Evolutionary conservation across 1,140 invertebrate genomes (phyloP).

Genomic region (Pantala flavescens): DNA sequence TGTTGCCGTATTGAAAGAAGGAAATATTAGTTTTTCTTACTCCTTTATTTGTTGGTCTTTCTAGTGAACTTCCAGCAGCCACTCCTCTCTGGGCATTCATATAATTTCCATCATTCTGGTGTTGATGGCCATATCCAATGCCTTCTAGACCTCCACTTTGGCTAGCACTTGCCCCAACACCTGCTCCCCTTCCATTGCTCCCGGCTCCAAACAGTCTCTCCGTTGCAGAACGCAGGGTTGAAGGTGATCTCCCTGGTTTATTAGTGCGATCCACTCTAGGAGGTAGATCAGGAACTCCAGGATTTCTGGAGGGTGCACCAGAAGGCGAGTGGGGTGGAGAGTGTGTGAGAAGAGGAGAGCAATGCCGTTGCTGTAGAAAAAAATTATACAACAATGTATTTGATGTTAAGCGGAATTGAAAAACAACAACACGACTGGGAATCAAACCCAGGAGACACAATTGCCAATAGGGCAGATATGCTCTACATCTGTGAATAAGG

Average conservation of each 20-base stretch:
- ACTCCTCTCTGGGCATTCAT: slow-evolving; percentile 18
- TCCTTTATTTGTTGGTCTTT: slow-evolving; percentile 43
- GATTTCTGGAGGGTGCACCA: slow-evolving; percentile 13
- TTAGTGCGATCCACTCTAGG: slow-evolving; percentile 67
- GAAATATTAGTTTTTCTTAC: slow-evolving; percentile 31
- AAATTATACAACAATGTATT: too few relatives aligned
- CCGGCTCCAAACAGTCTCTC: slow-evolving; percentile 12
- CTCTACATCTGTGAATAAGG: too few relatives aligned
- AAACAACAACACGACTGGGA: too few relatives aligned
- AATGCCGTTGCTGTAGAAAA: slow-evolving; percentile 15
- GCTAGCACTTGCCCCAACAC: neutral
- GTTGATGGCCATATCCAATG: neutral
- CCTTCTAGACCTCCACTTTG: neutral
- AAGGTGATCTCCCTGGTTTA: slow-evolving; percentile 47
- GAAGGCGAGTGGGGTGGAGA: slow-evolving; percentile 24
- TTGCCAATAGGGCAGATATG: too few relatives aligned
- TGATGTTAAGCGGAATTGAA: too few relatives aligned
- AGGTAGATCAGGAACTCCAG: slow-evolving; percentile 61
- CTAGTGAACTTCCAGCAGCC: slow-evolving; percentile 33
- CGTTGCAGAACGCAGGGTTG: slow-evolving; percentile 23
- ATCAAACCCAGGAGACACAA: too few relatives aligned
- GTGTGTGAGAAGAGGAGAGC: slow-evolving; percentile 24
- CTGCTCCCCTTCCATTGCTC: neutral
- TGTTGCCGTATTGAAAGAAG: too few relatives aligned
- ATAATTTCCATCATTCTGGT: slow-evolving; percentile 17